phyloP scores from a whole-genome alignment of 2,797 vertebrate species.

The Enteromius argenteus region DNA sequence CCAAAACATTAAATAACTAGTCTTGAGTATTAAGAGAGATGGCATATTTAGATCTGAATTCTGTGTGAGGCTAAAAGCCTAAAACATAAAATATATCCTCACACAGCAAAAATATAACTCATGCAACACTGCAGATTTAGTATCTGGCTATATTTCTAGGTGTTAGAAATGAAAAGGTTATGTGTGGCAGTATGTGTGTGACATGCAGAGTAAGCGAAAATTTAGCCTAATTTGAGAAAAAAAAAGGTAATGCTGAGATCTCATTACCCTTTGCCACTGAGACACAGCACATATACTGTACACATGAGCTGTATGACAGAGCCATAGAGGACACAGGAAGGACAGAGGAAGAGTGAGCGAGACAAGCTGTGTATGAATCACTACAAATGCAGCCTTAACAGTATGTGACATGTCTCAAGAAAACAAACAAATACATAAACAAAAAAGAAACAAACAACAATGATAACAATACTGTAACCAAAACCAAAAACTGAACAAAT shows the following conservation, averaged over 20 bases:
- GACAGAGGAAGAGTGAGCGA: slow-evolving; percentile 13
- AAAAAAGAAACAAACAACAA: neutral
- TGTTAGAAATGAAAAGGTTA: neutral
- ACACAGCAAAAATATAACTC: neutral
- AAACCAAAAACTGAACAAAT: neutral
- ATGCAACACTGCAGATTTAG: neutral
- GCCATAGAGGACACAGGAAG: slow-evolving; percentile 49
- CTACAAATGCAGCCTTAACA: neutral
- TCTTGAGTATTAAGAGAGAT: neutral
- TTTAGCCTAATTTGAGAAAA: neutral
- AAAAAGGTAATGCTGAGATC: slow-evolving; percentile 46
- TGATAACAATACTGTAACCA: neutral
- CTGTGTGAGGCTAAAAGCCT: neutral
- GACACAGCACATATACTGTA: slow-evolving; percentile 37
- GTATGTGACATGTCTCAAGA: neutral
- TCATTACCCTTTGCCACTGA: slow-evolving; percentile 50
- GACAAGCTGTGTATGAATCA: neutral
- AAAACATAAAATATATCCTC: neutral
- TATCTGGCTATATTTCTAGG: neutral
- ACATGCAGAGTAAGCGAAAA: slow-evolving; percentile 18
- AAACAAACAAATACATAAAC: neutral
- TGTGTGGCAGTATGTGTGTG: neutral
- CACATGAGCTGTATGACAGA: slow-evolving; percentile 15
- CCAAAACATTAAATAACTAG: neutral
- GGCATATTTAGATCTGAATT: neutral